A percentile compares a stretch with the other conserved stretches of the same genome.
These are phyloP conservation scores for Alces alces DNA, from an alignment of 2,113 vertebrate species.

Conservation along the genomic window DNA sequence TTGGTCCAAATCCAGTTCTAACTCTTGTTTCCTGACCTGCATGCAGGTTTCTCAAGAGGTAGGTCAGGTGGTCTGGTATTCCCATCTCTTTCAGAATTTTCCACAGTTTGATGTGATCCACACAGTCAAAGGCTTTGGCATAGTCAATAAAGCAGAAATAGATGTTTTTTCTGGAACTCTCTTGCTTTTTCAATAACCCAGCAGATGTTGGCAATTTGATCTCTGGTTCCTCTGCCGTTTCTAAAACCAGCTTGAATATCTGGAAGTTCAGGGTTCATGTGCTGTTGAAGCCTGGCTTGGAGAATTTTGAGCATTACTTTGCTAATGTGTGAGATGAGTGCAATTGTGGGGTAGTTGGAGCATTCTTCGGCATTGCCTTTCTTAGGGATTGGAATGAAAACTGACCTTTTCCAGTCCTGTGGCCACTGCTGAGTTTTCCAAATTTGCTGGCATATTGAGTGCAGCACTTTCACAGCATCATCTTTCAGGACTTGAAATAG, in stretches of 20 bases:
- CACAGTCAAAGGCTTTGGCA: background rate
- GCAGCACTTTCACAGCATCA: background rate
- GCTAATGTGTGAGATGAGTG: background rate
- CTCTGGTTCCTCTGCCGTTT: background rate
- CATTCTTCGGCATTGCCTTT: background rate
- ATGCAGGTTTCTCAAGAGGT: background rate
- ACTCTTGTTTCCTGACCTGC: background rate
- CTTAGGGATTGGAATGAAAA: background rate
- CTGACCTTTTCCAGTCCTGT: background rate
- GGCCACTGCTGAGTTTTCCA: background rate
- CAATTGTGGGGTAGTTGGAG: accelerated
- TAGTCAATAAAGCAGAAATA: background rate
- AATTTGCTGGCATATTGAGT: background rate
- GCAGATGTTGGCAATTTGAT: background rate
- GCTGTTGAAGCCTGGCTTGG: background rate
- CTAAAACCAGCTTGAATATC: background rate
- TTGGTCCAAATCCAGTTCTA: background rate
- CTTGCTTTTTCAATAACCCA: background rate
- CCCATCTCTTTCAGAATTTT: background rate
- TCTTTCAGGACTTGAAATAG: background rate
- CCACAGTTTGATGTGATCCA: background rate
- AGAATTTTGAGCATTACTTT: background rate
- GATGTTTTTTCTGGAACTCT: background rate
- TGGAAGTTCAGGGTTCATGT: background rate
- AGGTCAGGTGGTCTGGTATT: background rate